Evolutionary conservation across 37 sponge, comb jelly and placozoan species (phyloP).

Genomic region (Beroe ovata): DNA sequence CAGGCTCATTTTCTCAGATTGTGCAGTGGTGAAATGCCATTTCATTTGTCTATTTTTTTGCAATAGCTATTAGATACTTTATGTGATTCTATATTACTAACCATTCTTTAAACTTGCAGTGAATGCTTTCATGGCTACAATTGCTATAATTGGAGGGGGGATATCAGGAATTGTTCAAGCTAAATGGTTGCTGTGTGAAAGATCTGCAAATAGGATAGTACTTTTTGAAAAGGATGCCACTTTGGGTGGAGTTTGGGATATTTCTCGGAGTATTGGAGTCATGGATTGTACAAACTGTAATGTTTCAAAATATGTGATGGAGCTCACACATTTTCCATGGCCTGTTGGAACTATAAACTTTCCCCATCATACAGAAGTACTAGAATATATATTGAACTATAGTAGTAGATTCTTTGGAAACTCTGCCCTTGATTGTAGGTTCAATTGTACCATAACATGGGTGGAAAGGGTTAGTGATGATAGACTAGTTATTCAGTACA

Average conservation of each 20-base stretch:
- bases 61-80: no score
- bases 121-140: no score
- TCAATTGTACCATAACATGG: neutral
- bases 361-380: slow-evolving; percentile 47
- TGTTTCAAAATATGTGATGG: slow-evolving; percentile 64
- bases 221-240: slow-evolving; percentile 1
- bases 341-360: slow-evolving; percentile 45
- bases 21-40: no score
- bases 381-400: slow-evolving; percentile 4
- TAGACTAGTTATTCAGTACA: neutral
- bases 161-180: slow-evolving; percentile 59
- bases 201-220: neutral
- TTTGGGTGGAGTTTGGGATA: slow-evolving; percentile 54
- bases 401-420: neutral
- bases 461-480: neutral
- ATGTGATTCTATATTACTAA: no score
- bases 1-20: no score
- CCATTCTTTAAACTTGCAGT: no score
- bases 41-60: no score
- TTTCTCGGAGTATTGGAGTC: slow-evolving; percentile 27
- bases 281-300: slow-evolving; percentile 58
- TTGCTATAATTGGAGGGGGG: slow-evolving; percentile 58
- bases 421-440: neutral
- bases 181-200: slow-evolving; percentile 7
- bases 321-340: slow-evolving; percentile 60